A percentile compares a stretch with the other conserved stretches of the same genome.
phyloP scores from a whole-genome alignment of 2,888 invertebrate species.

The Zhuqinia jingwanae region DNA sequence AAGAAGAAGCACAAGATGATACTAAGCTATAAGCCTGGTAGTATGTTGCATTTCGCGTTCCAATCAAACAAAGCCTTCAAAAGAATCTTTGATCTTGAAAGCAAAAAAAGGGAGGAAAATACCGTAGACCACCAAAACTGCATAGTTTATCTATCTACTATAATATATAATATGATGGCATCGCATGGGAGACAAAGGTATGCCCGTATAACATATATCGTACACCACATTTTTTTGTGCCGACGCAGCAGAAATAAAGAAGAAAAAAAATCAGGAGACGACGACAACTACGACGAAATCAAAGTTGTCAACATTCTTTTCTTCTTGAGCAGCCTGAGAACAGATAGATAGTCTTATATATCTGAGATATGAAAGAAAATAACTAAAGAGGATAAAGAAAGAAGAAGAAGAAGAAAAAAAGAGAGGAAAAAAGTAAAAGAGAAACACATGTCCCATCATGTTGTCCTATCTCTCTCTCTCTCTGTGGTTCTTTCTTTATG shows the following conservation, averaged over 20 bases:
- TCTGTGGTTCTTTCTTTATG: background rate
- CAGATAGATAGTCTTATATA: constrained; percentile 36
- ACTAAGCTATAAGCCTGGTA: constrained; percentile 1
- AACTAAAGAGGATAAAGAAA: constrained; percentile 21
- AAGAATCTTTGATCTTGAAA: constrained; percentile 46
- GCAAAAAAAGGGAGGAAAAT: constrained; percentile 23
- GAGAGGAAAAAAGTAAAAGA: constrained; percentile 39
- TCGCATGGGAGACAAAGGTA: background rate
- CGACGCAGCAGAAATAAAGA: constrained; percentile 37
- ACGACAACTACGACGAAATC: constrained; percentile 49
- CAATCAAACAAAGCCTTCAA: constrained; percentile 61
- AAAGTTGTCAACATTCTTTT: constrained; percentile 70
- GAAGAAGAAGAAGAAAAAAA: constrained; percentile 3
- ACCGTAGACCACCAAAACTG: background rate
- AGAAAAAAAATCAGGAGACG: no score
- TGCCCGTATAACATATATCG: no score
- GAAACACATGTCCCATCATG: constrained; percentile 63
- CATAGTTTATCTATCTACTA: background rate
- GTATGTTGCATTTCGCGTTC: constrained; percentile 19
- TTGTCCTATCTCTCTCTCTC: constrained; percentile 29
- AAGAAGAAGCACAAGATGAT: constrained; percentile 18
- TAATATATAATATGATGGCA: background rate
- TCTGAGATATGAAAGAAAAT: background rate
- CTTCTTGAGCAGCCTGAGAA: constrained; percentile 61
- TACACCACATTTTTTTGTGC: constrained; percentile 27